Base-by-base conservation (phyloP, 2,888 invertebrate species). In the Lithophane ornitopus region DNA sequence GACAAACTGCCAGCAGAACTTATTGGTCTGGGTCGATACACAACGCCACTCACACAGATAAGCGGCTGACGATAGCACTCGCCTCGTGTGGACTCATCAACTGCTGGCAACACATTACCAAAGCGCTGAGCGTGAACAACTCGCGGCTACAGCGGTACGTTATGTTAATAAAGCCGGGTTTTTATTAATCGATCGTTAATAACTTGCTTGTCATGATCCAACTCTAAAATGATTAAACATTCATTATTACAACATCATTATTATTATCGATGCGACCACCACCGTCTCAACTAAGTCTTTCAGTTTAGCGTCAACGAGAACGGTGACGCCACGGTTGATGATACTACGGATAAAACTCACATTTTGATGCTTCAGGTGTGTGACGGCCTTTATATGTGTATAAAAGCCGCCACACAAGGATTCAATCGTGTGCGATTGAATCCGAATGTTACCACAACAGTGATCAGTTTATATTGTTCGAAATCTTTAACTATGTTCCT, bases 1-100 rank as follows among this genome's bases (percentile, higher is more conserved):
- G 16, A 39, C 19, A 79, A 67, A 68, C 34, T 71, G n/a, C n/a
- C 41, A 34, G 9, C 22, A 34, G 22, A 66, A 79, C n/a, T 66
- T 72, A 46, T 80, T 68, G 46, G 14, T 49, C 11, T 44, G 19
- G 14, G 6, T 39, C 39, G 46, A 74, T 49, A 49, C 39, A 61
- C 66, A 26, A 3, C 54, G 34, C 54, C 11, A 12, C 34, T 16
- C 22, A 22, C 72, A 49, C 63, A 63, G 44, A 58, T 34, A 34
- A 14, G 34, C 34, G 39, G 46, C 44, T 26, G 44, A n/a, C 4
- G 65, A n/a, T 14, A 56, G 49, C 70, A 16, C 39, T 26, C 26
- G 62, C 6, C 26, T 39, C n/a, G 28, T 41, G 67, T 16, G 41
- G 49, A 49, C 52, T 26, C 46, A 26, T 44, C 14, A n/a, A 49